Conservation (phyloP, 1,140 invertebrate species). For the Sweltsa coloradensis region DNA sequence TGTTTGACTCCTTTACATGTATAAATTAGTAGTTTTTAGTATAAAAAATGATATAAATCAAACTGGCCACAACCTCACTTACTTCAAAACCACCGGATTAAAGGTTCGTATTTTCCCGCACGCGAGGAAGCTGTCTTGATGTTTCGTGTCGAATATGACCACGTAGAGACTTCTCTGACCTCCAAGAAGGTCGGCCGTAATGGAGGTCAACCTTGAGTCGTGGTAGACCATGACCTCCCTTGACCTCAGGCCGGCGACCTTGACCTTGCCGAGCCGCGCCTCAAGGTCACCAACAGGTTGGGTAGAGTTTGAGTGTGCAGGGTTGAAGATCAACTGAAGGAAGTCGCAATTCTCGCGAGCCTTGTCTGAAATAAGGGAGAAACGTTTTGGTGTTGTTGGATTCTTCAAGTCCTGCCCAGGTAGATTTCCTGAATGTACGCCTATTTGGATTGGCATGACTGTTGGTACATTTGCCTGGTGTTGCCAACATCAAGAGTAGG, state of each 20-base stretch:
- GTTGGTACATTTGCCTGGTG: no score
- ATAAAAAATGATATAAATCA: conserved; percentile 11
- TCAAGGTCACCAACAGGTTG: conserved; percentile 72
- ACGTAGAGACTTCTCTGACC: conserved; percentile 65
- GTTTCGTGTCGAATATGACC: conserved; percentile 69
- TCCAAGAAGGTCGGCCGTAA: conserved; percentile 54
- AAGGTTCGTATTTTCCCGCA: conserved; percentile 70
- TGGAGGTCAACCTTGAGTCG: conserved; percentile 47
- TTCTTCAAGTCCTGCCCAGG: no score
- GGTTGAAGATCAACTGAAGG: conserved; percentile 74
- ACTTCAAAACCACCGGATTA: conserved; percentile 53
- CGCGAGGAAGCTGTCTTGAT: conserved; percentile 62
- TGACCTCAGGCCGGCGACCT: conserved; percentile 42
- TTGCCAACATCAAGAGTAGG: no score
- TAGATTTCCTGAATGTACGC: no score
- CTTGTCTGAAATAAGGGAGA: conserved; percentile 28
- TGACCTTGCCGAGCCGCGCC: conserved; percentile 57
- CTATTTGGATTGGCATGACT: no score
- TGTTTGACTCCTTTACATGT: no score
- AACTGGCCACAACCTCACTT: no score
- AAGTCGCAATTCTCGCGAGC: conserved; percentile 60
- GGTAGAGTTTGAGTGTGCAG: conserved; percentile 51
- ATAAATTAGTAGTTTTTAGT: no score
- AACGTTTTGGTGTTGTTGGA: no score
- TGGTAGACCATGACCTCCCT: conserved; percentile 45